Percentiles rank a stretch among this genome's conserved stretches.
phyloP scores from a whole-genome alignment of 2,888 invertebrate genomes.

The Epiblema foenella region DNA sequence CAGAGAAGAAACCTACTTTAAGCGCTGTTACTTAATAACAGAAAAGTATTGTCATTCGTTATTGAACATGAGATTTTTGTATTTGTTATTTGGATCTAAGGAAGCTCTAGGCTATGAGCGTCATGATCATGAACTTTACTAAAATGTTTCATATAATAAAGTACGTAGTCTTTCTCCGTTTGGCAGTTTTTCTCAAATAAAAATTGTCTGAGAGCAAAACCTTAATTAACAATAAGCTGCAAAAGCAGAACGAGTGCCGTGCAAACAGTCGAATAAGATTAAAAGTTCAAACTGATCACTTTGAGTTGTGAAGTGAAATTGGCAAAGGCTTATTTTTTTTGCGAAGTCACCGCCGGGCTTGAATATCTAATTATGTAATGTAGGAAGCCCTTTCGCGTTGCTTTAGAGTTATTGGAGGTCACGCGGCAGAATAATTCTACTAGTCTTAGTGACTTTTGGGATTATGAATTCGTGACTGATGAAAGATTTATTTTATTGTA shows the following conservation, averaged over 20 bases:
- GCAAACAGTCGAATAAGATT: conserved; percentile 29
- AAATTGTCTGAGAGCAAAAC: conserved; percentile 7
- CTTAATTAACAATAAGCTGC: conserved; percentile 28
- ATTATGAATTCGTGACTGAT: too few relatives aligned
- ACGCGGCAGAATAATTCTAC: neutral
- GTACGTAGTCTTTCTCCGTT: neutral
- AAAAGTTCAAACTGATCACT: conserved; percentile 29
- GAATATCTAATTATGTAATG: conserved; percentile 29
- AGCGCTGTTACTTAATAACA: too few relatives aligned
- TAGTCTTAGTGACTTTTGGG: too few relatives aligned
- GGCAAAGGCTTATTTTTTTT: conserved; percentile 33
- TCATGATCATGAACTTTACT: neutral
- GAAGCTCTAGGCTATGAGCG: too few relatives aligned
- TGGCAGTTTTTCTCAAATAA: conserved; percentile 1
- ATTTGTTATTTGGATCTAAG: too few relatives aligned
- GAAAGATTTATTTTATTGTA: too few relatives aligned
- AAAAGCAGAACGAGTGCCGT: conserved; percentile 13
- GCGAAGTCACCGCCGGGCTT: conserved; percentile 14
- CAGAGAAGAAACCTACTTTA: too few relatives aligned
- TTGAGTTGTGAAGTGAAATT: conserved; percentile 27
- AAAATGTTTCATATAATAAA: neutral
- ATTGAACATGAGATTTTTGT: too few relatives aligned
- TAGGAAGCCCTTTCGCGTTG: conserved; percentile 15
- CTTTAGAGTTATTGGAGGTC: neutral
- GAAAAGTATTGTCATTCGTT: too few relatives aligned